Conservation (phyloP, 2,113 vertebrate genomes). For the Ovis canadensis region DNA sequence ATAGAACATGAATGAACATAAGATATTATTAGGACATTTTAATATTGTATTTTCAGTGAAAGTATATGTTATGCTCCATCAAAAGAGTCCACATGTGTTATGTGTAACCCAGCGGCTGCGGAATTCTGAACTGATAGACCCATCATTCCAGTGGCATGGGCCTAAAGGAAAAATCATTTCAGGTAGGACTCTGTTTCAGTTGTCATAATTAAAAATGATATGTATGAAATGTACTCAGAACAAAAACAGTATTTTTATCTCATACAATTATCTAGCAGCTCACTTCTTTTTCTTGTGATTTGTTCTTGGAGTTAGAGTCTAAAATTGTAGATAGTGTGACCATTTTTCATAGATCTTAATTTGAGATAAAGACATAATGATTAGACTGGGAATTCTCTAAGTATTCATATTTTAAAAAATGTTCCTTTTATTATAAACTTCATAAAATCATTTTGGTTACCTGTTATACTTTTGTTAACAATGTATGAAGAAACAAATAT, state of each 20-base stretch:
- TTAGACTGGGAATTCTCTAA: not conserved
- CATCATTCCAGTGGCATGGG: slow-evolving; percentile 76
- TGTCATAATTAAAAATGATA: not conserved
- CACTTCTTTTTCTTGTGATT: not conserved
- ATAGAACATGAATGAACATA: not conserved
- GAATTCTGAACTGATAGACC: slow-evolving; percentile 75
- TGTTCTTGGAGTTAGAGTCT: not conserved
- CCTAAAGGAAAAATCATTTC: slow-evolving; percentile 69
- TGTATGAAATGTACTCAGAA: not conserved
- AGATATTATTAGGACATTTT: slow-evolving; percentile 15
- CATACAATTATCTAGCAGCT: not conserved
- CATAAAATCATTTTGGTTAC: not conserved
- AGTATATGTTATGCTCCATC: slow-evolving; percentile 76
- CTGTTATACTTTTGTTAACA: not conserved
- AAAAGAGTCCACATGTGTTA: slow-evolving; percentile 72
- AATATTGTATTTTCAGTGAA: slow-evolving; percentile 73
- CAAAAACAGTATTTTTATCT: not conserved
- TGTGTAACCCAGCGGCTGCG: slow-evolving; percentile 68
- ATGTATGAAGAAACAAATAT: not conserved
- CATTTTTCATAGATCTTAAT: not conserved
- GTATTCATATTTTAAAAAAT: not conserved
- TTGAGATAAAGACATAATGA: not conserved
- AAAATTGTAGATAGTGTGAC: not conserved
- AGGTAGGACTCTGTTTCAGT: slow-evolving; percentile 53
- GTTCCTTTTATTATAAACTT: not conserved